Base-by-base conservation (phyloP, 2,888 invertebrate genomes). In the Erannis defoliaria region DNA sequence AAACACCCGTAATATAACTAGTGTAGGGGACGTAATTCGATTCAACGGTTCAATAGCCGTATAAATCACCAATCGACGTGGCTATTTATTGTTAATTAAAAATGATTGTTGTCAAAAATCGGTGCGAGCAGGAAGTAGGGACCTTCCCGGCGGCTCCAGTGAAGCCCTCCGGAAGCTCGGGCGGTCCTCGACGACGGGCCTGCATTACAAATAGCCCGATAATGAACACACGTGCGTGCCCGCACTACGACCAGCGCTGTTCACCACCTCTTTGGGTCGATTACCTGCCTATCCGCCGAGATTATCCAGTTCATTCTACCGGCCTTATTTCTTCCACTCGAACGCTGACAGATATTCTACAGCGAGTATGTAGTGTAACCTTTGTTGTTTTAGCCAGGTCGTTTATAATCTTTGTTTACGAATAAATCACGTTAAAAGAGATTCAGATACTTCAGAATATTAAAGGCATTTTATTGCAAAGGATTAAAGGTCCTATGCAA, bases 191-290 rank as follows among this genome's bases (percentile, higher is more conserved):
- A 66, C 81, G 84, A 86, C 89, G 80, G 78, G 82, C 84, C 77
- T 87, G 89, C 87, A 87, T 89, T 90, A 91, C 89, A 89, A 92
- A 92, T 89, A 84, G 84, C 86, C 78, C 73, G 77, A 80, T 89
- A 89, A 89, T 87, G 88, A 85, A 88, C 84, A 77, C 90, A 89
- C 88, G 88, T 86, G 85, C 78, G 72, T 75, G 73, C 74, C 73
- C 73, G 66, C 68, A 66, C 71, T 71, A 74, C 72, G 78, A 73
- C 79, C 37, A 29, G 37, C 45, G 31, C 40, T 23, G 45, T 23
- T 55, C 55, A 29, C 16, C 26, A 37, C 57, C 31, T 45, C 58
- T 40, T 56, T 56, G 62, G 62, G 79, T 82, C 83, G 81, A 75
- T 79, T 84, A 84, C 84, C 82, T 84, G 75, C 66, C 59, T 62